These are phyloP conservation scores for Strongylocentrotus purpuratus DNA, from an alignment of 35 echinoderm and acorn worm genomes.

Conservation along the genomic window DNA sequence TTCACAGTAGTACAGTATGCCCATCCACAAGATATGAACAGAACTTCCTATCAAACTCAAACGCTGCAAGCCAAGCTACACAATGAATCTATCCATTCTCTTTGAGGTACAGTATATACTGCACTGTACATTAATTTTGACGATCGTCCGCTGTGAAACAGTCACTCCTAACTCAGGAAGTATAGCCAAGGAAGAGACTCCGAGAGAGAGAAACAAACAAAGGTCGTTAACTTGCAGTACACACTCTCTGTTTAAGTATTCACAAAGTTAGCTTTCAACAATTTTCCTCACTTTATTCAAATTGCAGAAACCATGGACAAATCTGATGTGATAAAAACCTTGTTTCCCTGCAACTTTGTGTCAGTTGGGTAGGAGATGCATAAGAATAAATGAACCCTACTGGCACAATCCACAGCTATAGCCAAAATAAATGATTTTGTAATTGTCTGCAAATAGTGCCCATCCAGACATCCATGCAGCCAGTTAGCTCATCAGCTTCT, in stretches of 20 bases:
- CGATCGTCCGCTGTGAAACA: neutral
- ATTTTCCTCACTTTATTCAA: too few relatives aligned
- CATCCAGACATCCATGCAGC: neutral
- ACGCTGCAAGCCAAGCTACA: neutral
- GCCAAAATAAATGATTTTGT: neutral
- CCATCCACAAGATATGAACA: neutral
- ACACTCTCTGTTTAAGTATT: neutral
- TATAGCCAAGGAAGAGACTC: neutral
- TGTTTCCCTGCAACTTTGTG: neutral
- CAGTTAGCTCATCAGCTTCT: neutral
- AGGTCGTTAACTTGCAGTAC: neutral
- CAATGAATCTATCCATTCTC: neutral
- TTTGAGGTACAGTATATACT: neutral
- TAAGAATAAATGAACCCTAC: neutral
- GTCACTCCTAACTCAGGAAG: neutral
- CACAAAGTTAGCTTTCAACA: too few relatives aligned
- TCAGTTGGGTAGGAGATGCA: neutral
- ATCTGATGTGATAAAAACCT: too few relatives aligned
- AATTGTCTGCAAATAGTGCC: neutral
- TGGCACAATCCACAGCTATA: neutral
- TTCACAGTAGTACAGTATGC: neutral
- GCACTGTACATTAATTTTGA: neutral
- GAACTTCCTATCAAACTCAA: too few relatives aligned
- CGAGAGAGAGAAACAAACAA: neutral
- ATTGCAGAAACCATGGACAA: too few relatives aligned